Percentiles rank a stretch among this genome's conserved stretches.
These are phyloP conservation scores for Otolemur garnettii DNA, from an alignment of 2,113 vertebrate species.

Conservation along the genomic window DNA sequence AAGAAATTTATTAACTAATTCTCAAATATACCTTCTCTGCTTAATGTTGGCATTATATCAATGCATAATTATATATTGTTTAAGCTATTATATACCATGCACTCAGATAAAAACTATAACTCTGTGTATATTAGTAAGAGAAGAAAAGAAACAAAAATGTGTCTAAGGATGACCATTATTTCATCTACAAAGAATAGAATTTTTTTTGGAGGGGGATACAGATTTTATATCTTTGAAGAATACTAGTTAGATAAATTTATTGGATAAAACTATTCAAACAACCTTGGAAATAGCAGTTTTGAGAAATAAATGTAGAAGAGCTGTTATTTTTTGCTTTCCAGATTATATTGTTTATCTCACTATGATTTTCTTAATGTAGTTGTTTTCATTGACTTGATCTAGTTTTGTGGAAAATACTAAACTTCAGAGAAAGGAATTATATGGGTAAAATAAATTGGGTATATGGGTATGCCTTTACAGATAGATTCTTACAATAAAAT, in stretches of 20 bases:
- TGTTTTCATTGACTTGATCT: background rate
- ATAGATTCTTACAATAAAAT: constrained; percentile 19
- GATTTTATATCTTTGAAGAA: constrained; percentile 21
- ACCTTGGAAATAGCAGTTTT: background rate
- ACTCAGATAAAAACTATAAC: background rate
- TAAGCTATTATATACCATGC: background rate
- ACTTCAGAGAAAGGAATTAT: constrained; percentile 33
- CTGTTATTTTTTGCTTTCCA: background rate
- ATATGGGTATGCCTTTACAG: background rate
- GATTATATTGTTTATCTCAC: background rate
- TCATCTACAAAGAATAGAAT: background rate
- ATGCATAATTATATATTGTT: background rate
- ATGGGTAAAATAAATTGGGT: background rate
- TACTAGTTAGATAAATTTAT: background rate
- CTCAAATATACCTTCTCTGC: background rate
- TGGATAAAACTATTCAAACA: background rate
- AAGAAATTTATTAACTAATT: constrained; percentile 4
- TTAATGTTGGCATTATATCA: background rate
- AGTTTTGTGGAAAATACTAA: background rate
- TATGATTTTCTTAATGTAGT: background rate
- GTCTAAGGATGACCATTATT: background rate
- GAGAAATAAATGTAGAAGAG: background rate
- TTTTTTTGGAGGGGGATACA: background rate
- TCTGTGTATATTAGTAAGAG: background rate
- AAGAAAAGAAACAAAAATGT: constrained; percentile 19